phyloP scores from a whole-genome alignment of 2,888 invertebrate genomes.

The Hybos culiciformis region DNA sequence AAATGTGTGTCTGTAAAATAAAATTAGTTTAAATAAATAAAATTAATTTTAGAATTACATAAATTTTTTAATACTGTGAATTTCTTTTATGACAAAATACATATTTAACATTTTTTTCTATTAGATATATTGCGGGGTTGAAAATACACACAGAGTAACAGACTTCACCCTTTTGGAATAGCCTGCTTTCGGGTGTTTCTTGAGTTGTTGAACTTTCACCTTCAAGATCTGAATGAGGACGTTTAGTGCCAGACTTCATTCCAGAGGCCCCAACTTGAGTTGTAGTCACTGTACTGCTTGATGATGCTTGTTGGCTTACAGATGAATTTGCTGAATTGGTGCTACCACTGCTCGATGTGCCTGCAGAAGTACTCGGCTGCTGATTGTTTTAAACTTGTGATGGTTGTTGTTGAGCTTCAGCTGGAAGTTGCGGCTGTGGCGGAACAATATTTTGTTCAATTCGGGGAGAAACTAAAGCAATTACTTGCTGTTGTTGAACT shows the following conservation, averaged over 20 bases:
- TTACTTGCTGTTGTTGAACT: slow-evolving; percentile 46
- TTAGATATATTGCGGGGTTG: too few relatives aligned
- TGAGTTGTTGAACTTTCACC: slow-evolving; percentile 40
- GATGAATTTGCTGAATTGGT: slow-evolving; percentile 27
- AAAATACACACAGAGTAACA: too few relatives aligned
- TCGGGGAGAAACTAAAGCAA: slow-evolving; percentile 56
- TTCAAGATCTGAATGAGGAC: slow-evolving; percentile 42
- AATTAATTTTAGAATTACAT: too few relatives aligned
- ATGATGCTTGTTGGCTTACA: slow-evolving; percentile 40
- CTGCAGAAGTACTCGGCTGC: slow-evolving; percentile 33
- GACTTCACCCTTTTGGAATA: too few relatives aligned
- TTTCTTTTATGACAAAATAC: too few relatives aligned
- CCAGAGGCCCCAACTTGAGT: slow-evolving; percentile 39
- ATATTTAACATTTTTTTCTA: too few relatives aligned
- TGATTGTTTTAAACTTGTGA: slow-evolving; percentile 29
- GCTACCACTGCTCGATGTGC: slow-evolving; percentile 11
- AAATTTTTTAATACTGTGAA: too few relatives aligned
- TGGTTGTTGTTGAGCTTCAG: slow-evolving; percentile 18
- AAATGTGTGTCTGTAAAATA: too few relatives aligned
- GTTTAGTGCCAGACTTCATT: slow-evolving; percentile 38
- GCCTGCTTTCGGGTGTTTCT: slow-evolving; percentile 31
- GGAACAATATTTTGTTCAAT: slow-evolving; percentile 33
- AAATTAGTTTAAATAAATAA: too few relatives aligned
- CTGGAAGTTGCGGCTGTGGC: slow-evolving; percentile 18
- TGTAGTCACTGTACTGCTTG: slow-evolving; percentile 53